Conservation (phyloP, 2,113 vertebrate genomes). For the Telmatochromis brachygnathus region DNA sequence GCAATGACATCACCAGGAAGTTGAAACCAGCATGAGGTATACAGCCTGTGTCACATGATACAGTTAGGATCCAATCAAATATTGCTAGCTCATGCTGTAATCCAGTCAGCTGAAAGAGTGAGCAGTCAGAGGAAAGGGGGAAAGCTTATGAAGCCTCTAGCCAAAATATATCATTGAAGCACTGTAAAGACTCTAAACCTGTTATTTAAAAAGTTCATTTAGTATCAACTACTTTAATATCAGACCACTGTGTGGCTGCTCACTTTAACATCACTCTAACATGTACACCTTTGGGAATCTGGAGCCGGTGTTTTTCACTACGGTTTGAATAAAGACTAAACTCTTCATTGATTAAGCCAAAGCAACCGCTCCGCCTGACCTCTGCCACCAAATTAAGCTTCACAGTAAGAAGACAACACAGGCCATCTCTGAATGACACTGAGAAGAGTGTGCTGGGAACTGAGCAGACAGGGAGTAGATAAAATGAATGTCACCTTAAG, state of each 20-base stretch:
- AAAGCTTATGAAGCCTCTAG: not conserved
- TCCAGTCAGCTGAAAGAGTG: not conserved
- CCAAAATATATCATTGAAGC: not conserved
- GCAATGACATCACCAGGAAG: constrained; percentile 66
- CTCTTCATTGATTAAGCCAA: not conserved
- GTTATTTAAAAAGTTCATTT: not conserved
- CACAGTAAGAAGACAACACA: not conserved
- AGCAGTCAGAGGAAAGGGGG: not conserved
- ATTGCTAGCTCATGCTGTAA: not conserved
- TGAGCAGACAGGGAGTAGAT: not conserved
- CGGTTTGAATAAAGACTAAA: not conserved
- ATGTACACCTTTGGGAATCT: not conserved
- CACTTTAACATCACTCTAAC: not conserved
- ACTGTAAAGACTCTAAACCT: not conserved
- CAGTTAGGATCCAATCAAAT: constrained; percentile 24
- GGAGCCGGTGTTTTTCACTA: not conserved
- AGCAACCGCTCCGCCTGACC: not conserved
- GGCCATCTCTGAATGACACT: rapidly evolving
- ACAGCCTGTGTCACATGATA: constrained; percentile 43
- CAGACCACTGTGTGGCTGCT: not conserved
- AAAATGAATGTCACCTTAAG: constrained; percentile 77
- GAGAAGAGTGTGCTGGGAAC: not conserved
- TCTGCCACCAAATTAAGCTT: not conserved
- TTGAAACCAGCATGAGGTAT: not conserved
- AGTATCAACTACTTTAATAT: not conserved